These are phyloP conservation scores for Rhopalosiphum nymphaeae DNA, from an alignment of 2,888 invertebrate species.

Conservation along the genomic window DNA sequence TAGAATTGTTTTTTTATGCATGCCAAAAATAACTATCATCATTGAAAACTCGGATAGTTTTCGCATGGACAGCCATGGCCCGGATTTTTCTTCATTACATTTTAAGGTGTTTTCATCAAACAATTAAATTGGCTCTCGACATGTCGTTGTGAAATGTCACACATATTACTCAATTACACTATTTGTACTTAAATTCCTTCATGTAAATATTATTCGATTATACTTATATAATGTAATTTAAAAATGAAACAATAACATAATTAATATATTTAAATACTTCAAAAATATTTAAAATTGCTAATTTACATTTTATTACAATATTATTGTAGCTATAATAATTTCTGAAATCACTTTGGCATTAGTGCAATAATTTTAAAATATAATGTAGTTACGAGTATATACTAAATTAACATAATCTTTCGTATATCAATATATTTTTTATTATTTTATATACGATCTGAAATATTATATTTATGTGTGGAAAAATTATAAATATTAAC, in stretches of 20 bases:
- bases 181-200: neutral
- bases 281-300: neutral
- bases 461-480: neutral
- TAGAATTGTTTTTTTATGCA: neutral
- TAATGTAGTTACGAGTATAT: neutral
- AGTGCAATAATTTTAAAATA: neutral
- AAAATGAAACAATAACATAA: neutral
- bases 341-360: neutral
- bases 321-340: neutral
- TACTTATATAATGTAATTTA: neutral
- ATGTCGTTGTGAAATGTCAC: slow-evolving; percentile 9
- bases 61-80: neutral
- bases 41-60: neutral
- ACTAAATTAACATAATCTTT: neutral
- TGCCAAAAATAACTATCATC: neutral
- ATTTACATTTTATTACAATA: neutral
- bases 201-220: neutral
- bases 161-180: slow-evolving; percentile 7
- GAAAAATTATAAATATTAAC: neutral
- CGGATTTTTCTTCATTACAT: slow-evolving; percentile 37
- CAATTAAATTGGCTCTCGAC: slow-evolving; percentile 47
- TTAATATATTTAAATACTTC: neutral
- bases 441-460: neutral
- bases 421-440: neutral
- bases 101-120: slow-evolving; percentile 14